Percentiles rank a stretch among this genome's conserved stretches.
phyloP scores from a whole-genome alignment of 2,888 invertebrate genomes.

The Brassicogethes aeneus region DNA sequence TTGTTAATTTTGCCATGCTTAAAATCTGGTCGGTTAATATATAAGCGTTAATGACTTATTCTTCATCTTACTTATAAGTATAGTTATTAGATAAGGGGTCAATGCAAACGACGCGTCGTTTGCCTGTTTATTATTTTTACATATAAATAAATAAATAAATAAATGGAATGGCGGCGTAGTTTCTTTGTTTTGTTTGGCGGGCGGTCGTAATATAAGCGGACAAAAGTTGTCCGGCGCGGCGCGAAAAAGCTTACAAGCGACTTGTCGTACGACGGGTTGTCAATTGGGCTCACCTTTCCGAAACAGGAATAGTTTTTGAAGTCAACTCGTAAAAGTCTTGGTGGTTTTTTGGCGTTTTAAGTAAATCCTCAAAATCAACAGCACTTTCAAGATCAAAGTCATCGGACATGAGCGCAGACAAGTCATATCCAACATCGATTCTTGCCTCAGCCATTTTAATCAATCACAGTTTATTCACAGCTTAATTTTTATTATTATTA shows the following conservation, averaged over 20 bases:
- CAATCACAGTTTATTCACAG: constrained; percentile 17
- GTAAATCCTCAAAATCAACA: constrained; percentile 43
- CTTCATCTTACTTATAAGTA: too few relatives aligned
- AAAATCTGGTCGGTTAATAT: too few relatives aligned
- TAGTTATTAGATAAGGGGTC: neutral
- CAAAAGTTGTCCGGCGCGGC: too few relatives aligned
- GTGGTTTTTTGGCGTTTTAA: constrained; percentile 45
- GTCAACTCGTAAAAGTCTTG: constrained; percentile 56
- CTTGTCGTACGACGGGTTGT: too few relatives aligned
- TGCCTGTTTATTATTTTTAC: neutral
- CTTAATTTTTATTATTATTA: constrained; percentile 4
- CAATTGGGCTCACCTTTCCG: constrained; percentile 53
- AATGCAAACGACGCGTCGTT: neutral
- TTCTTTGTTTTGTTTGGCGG: too few relatives aligned
- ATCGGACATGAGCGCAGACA: constrained; percentile 44
- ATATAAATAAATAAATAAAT: too few relatives aligned
- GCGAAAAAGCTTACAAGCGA: too few relatives aligned
- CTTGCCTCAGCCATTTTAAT: constrained; percentile 50
- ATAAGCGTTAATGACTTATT: too few relatives aligned
- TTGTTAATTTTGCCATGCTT: too few relatives aligned
- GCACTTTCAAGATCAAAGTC: constrained; percentile 44
- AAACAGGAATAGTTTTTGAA: constrained; percentile 49
- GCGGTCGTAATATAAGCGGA: too few relatives aligned
- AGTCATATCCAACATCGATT: constrained; percentile 56
- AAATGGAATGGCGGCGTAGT: too few relatives aligned